Conservation (phyloP, 2,113 vertebrate genomes). For the Mastomys coucha region DNA sequence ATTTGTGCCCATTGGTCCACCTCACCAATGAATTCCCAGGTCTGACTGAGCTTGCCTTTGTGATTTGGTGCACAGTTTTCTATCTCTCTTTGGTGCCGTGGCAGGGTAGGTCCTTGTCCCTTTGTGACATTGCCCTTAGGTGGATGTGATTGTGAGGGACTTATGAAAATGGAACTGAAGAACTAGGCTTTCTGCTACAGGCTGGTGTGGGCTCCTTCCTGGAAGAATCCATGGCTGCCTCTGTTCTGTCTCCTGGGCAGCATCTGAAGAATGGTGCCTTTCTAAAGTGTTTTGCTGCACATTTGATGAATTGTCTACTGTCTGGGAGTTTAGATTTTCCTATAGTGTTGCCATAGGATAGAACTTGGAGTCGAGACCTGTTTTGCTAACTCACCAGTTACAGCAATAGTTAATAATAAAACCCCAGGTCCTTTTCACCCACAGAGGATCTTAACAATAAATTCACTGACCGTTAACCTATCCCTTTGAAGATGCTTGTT, state of each 20-base stretch:
- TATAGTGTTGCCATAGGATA: background rate
- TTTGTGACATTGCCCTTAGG: background rate
- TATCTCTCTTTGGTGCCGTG: background rate
- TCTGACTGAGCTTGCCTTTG: background rate
- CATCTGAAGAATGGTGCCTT: slow-evolving; percentile 20
- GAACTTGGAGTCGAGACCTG: background rate
- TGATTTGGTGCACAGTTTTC: background rate
- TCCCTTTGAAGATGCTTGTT: background rate
- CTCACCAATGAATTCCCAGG: background rate
- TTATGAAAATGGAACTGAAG: background rate
- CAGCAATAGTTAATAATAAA: background rate
- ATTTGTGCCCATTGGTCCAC: background rate
- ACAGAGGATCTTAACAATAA: background rate
- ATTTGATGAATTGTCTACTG: slow-evolving; percentile 38
- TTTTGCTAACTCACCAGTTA: background rate
- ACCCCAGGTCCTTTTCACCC: background rate
- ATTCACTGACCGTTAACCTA: background rate
- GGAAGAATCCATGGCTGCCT: background rate
- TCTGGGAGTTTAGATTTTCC: slow-evolving; percentile 48
- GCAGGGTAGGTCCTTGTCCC: background rate
- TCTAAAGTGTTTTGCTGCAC: slow-evolving; percentile 63
- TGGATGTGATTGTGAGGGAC: background rate
- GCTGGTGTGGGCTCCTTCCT: slow-evolving; percentile 41
- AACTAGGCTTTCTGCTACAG: slow-evolving; percentile 34
- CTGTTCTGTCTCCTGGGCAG: background rate